phyloP scores from a whole-genome alignment of 2,113 vertebrate species.

The Galbula dea region DNA sequence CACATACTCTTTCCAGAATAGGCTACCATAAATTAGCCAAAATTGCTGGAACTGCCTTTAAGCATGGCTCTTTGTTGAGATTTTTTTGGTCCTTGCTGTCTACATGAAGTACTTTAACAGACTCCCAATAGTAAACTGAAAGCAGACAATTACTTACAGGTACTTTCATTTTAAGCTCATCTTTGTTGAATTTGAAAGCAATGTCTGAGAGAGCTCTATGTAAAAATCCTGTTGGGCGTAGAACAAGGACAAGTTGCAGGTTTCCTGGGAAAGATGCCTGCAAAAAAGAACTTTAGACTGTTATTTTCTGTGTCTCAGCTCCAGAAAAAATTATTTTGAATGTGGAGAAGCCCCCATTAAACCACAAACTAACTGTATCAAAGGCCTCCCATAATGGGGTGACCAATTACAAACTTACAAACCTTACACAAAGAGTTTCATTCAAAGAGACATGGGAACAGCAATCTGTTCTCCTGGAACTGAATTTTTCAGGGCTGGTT shows the following conservation, averaged over 20 bases:
- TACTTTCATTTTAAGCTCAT: conserved; percentile 99
- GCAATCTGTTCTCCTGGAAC: not conserved
- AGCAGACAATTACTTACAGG: conserved; percentile 79
- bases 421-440: not conserved
- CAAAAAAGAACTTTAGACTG: not conserved
- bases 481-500: not conserved
- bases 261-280: conserved; percentile 96
- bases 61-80: not conserved
- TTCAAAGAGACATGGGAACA: not conserved
- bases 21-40: not conserved
- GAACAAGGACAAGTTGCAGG: conserved; percentile 92
- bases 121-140: not conserved
- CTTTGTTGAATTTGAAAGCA: conserved; percentile 90
- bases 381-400: not conserved
- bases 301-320: not conserved
- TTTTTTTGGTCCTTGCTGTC: not conserved
- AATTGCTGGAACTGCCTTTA: not conserved
- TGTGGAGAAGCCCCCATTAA: not conserved
- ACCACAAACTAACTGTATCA: not conserved
- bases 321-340: not conserved
- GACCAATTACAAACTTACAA: not conserved
- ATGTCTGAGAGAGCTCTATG: conserved; percentile 90
- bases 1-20: not conserved
- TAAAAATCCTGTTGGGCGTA: conserved; percentile 88
- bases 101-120: not conserved